Evolutionary conservation across 2,888 invertebrate genomes (phyloP).

Genomic region (Tholera decimalis): DNA sequence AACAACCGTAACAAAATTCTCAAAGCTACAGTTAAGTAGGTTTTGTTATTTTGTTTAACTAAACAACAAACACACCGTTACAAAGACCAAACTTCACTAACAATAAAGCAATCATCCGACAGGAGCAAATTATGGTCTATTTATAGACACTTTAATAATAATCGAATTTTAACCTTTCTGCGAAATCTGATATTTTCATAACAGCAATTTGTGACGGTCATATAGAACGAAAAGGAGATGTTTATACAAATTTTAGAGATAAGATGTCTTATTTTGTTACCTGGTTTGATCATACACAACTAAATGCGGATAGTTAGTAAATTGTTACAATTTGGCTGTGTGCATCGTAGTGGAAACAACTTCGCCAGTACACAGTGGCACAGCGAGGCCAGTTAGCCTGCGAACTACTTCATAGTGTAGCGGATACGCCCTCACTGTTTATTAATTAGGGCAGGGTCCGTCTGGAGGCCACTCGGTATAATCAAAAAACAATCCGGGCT

Average conservation of each 20-base stretch:
- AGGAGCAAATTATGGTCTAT: constrained; percentile 10
- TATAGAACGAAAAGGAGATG: not conserved
- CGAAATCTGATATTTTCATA: constrained; percentile 8
- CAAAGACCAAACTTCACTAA: constrained; percentile 2
- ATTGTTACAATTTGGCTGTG: not conserved
- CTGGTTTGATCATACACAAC: not conserved
- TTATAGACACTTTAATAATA: constrained; percentile 15
- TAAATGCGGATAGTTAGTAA: too few species aligned
- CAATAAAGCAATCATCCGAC: not conserved
- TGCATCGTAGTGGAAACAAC: not conserved
- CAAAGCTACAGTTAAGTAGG: not conserved
- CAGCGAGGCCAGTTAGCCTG: constrained; percentile 21
- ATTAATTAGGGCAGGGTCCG: constrained; percentile 72
- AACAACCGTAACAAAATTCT: not conserved
- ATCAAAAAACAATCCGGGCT: constrained; percentile 72
- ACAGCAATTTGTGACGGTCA: constrained; percentile 10
- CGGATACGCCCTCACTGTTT: constrained; percentile 66
- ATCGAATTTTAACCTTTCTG: constrained; percentile 11
- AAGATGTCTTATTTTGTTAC: not conserved
- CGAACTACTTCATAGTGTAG: constrained; percentile 48
- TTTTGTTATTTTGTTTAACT: not conserved
- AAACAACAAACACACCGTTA: constrained; percentile 8
- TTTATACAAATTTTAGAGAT: too few species aligned
- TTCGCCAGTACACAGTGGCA: not conserved
- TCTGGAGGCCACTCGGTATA: constrained; percentile 67